phyloP scores from a whole-genome alignment of 2,888 invertebrate genomes.

The Torymus auratus region DNA sequence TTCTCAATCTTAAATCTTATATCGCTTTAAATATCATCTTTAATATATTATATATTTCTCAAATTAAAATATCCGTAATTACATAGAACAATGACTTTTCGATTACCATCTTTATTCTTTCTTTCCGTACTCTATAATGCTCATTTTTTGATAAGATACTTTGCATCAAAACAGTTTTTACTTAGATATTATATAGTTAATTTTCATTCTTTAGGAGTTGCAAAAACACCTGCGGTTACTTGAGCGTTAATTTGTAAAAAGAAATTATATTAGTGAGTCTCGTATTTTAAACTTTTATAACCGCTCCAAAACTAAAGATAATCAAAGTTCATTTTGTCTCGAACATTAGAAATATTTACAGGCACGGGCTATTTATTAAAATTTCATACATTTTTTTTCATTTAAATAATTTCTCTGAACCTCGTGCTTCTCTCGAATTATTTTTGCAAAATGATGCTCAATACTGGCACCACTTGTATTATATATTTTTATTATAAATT shows the following conservation, averaged over 20 bases:
- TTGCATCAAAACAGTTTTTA: conserved; percentile 51
- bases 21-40: conserved; percentile 65
- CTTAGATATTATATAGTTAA: conserved; percentile 47
- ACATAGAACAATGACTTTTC: conserved; percentile 60
- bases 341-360: conserved; percentile 53
- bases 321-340: conserved; percentile 29
- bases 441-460: conserved; percentile 34
- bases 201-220: conserved; percentile 38
- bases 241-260: conserved; percentile 48
- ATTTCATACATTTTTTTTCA: conserved; percentile 41
- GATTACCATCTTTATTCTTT: conserved; percentile 20
- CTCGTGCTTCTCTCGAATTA: conserved; percentile 20
- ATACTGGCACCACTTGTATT: conserved; percentile 22
- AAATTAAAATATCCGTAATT: conserved; percentile 71
- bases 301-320: conserved; percentile 15
- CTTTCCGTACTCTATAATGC: conserved; percentile 14
- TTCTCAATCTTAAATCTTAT: conserved; percentile 52
- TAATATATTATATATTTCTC: conserved; percentile 72
- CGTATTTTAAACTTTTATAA: conserved; percentile 5
- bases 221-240: conserved; percentile 36
- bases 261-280: conserved; percentile 12
- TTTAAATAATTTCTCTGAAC: conserved; percentile 42
- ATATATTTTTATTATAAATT: conserved; percentile 43
- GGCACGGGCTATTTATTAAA: conserved; percentile 43
- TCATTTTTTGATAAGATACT: conserved; percentile 46